Evolutionary conservation across 2,888 invertebrate genomes (phyloP).

Genomic region (Dioctria rufipes): DNA sequence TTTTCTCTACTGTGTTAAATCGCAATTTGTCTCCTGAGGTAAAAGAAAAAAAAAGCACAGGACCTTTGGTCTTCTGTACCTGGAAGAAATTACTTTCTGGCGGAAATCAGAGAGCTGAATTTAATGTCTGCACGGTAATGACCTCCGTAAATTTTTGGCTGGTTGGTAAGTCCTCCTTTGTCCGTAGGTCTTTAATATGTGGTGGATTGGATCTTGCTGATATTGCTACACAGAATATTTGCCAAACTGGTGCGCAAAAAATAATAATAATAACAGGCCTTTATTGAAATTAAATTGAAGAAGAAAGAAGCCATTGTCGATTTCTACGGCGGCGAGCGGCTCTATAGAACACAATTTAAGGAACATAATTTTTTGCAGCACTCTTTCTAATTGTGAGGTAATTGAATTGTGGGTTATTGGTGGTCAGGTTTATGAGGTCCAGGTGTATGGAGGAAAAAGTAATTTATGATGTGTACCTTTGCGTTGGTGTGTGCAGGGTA

Average conservation of each 20-base stretch:
- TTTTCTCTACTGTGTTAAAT: neutral
- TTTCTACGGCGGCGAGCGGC: neutral
- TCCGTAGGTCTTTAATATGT: neutral
- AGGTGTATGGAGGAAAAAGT: neutral
- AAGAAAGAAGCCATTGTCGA: too few species aligned
- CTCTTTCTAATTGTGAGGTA: neutral
- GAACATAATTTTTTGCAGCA: neutral
- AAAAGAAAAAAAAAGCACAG: conserved; percentile 11
- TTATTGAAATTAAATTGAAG: too few species aligned
- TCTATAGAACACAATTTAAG: neutral
- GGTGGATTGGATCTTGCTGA: too few species aligned
- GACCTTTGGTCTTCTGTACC: neutral
- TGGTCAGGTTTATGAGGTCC: neutral
- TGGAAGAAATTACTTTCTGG: conserved; percentile 30
- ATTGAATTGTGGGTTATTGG: neutral
- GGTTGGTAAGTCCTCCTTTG: neutral
- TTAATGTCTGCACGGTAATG: conserved; percentile 28
- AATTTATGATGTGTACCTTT: too few species aligned
- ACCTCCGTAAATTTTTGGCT: conserved; percentile 13
- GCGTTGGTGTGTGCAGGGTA: too few species aligned
- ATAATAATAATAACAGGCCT: too few species aligned
- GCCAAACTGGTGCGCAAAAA: too few species aligned
- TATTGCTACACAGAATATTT: too few species aligned
- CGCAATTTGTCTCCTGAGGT: conserved; percentile 28
- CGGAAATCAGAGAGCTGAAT: conserved; percentile 29